Conservation (phyloP, 2,113 vertebrate genomes). For the Thymallus thymallus region DNA sequence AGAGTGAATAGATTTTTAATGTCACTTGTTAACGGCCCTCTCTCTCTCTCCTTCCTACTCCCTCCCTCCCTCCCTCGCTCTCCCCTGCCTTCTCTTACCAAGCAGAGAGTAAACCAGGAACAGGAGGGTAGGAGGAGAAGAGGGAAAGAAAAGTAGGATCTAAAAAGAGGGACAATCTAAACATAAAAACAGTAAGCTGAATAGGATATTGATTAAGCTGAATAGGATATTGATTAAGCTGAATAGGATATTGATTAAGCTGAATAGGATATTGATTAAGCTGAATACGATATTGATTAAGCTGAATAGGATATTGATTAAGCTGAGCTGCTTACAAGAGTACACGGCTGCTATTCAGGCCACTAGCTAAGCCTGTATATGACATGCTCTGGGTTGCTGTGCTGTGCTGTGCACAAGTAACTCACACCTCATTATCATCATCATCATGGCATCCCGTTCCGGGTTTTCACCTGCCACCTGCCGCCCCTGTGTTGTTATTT, state of each 20-base stretch:
- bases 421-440: not conserved
- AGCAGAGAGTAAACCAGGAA: constrained; percentile 29
- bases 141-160: not conserved
- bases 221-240: no score
- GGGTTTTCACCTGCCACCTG: not conserved
- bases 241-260: no score
- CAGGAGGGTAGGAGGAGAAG: constrained; percentile 14
- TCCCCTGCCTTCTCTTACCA: not conserved
- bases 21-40: constrained; percentile 52
- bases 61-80: constrained; percentile 26
- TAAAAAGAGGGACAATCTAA: not conserved
- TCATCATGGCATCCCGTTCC: not conserved
- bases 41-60: constrained; percentile 37
- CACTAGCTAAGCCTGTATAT: no score
- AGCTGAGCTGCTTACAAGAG: no score
- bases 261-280: no score
- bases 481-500: no score
- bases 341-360: not conserved
- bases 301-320: no score
- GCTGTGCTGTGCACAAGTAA: constrained; percentile 1
- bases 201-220: constrained; percentile 27
- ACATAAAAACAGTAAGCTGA: constrained; percentile 38
- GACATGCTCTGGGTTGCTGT: not conserved
- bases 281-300: no score
- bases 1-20: constrained; percentile 66